Percentiles rank a stretch among this genome's conserved stretches.
Evolutionary conservation across 2,888 invertebrate genomes (phyloP).

Genomic region (Chrysotoxum bicinctum): DNA sequence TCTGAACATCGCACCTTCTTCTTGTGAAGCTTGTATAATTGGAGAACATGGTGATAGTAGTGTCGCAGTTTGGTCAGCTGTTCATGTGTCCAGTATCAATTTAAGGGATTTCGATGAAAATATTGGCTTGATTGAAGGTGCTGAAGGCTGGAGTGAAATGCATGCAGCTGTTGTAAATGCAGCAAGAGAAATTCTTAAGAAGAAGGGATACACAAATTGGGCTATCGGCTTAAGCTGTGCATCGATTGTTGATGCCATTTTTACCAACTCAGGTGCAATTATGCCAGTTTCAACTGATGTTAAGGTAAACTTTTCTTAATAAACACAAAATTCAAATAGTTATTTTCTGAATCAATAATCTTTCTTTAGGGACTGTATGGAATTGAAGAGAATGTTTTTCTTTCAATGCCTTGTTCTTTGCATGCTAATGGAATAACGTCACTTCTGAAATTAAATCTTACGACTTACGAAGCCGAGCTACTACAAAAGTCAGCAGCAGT

Average conservation of each 20-base stretch:
- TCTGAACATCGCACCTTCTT: slow-evolving; percentile 88
- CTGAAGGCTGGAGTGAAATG: slow-evolving; percentile 88
- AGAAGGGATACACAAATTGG: slow-evolving; percentile 94
- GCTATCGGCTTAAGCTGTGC: slow-evolving; percentile 90
- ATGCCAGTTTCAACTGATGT: slow-evolving; percentile 88
- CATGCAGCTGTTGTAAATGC: slow-evolving; percentile 89
- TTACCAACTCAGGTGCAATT: slow-evolving; percentile 87
- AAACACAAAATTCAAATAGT: not conserved
- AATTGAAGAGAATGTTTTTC: slow-evolving; percentile 89
- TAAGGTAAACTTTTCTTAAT: slow-evolving; percentile 80
- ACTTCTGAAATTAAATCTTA: slow-evolving; percentile 85
- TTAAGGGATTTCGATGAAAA: slow-evolving; percentile 87
- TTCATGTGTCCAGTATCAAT: slow-evolving; percentile 91
- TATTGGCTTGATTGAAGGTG: slow-evolving; percentile 86
- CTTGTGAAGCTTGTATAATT: slow-evolving; percentile 93
- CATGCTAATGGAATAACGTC: slow-evolving; percentile 86
- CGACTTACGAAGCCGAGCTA: slow-evolving; percentile 83
- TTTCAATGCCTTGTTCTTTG: slow-evolving; percentile 90
- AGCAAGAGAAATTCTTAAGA: slow-evolving; percentile 89
- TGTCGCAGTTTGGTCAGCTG: slow-evolving; percentile 94
- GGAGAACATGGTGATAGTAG: slow-evolving; percentile 95
- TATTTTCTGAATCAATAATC: too few species aligned
- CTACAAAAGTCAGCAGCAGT: slow-evolving; percentile 85
- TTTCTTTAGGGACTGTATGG: slow-evolving; percentile 83
- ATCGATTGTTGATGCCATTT: slow-evolving; percentile 85